Conservation (phyloP, 1,140 invertebrate genomes). For the Marisa cornuarietis region DNA sequence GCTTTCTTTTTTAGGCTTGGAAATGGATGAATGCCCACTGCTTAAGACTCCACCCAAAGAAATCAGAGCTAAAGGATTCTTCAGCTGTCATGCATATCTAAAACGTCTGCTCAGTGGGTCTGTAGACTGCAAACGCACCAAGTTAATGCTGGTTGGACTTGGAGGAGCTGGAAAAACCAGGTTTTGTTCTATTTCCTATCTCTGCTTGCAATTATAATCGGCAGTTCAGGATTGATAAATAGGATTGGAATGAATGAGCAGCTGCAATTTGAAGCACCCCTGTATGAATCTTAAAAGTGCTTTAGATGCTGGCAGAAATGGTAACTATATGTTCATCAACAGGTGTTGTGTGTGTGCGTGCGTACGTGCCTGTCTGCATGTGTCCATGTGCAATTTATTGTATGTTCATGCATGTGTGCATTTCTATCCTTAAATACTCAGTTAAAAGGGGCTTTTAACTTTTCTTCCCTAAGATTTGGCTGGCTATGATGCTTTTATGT, state of each 20-base stretch:
- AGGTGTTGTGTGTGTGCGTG: background rate
- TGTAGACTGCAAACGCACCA: slow-evolving; percentile 57
- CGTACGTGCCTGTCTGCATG: background rate
- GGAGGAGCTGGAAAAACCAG: slow-evolving; percentile 66
- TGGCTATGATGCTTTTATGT: too few relatives aligned
- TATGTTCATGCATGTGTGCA: background rate
- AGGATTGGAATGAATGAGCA: too few relatives aligned
- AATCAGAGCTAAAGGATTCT: slow-evolving; percentile 58
- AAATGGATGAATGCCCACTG: slow-evolving; percentile 53
- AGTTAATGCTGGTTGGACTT: slow-evolving; percentile 64
- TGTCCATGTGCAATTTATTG: background rate
- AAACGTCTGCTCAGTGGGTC: slow-evolving; percentile 57
- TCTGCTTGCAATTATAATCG: too few relatives aligned
- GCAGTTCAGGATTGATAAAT: too few relatives aligned
- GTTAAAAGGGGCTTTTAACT: background rate
- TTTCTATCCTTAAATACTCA: background rate
- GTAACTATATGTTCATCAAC: background rate
- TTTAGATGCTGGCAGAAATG: too few relatives aligned
- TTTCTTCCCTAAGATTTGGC: background rate
- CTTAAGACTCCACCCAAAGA: slow-evolving; percentile 64
- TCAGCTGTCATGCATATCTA: slow-evolving; percentile 55
- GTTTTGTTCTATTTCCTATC: slow-evolving; percentile 23
- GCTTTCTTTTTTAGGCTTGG: slow-evolving; percentile 45
- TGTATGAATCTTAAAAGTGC: too few relatives aligned
- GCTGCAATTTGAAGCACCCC: too few relatives aligned